Conservation (phyloP, 2,888 invertebrate species). For the Epirrhoe tristata region DNA sequence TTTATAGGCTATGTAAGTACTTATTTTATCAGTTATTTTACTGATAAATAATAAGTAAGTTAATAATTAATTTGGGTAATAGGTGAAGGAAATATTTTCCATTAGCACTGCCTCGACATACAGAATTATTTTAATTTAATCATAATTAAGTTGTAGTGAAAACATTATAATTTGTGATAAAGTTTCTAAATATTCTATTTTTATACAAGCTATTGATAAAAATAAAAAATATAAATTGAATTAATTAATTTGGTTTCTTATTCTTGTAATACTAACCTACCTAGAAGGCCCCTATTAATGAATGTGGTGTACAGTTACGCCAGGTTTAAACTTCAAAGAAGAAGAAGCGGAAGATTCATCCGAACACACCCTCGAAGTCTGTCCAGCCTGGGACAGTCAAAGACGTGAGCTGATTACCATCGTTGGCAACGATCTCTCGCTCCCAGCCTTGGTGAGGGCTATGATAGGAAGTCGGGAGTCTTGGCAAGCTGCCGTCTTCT, state of each 20-base stretch:
- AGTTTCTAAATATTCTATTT: constrained; percentile 7
- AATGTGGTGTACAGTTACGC: no score
- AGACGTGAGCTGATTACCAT: no score
- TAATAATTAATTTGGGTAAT: constrained; percentile 1
- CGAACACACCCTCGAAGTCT: no score
- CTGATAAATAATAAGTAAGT: constrained; percentile 2
- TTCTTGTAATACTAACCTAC: not conserved
- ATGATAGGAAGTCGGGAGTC: no score
- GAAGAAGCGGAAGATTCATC: no score
- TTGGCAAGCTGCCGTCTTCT: no score
- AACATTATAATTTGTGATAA: constrained; percentile 24
- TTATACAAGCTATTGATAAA: constrained; percentile 2
- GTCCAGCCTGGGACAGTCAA: no score
- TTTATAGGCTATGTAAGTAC: not conserved
- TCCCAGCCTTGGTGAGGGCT: no score
- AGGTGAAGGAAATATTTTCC: constrained; percentile 43
- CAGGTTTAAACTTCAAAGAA: no score
- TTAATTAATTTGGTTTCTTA: constrained; percentile 4
- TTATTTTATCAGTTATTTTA: not conserved
- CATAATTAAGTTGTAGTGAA: constrained; percentile 11
- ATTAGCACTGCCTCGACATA: constrained; percentile 77
- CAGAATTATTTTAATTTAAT: constrained; percentile 13
- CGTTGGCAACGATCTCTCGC: no score
- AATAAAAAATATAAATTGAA: not conserved
- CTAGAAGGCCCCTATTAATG: no score